Base-by-base conservation (phyloP, 2,888 invertebrate genomes). In the Ceriagrion tenellum region DNA sequence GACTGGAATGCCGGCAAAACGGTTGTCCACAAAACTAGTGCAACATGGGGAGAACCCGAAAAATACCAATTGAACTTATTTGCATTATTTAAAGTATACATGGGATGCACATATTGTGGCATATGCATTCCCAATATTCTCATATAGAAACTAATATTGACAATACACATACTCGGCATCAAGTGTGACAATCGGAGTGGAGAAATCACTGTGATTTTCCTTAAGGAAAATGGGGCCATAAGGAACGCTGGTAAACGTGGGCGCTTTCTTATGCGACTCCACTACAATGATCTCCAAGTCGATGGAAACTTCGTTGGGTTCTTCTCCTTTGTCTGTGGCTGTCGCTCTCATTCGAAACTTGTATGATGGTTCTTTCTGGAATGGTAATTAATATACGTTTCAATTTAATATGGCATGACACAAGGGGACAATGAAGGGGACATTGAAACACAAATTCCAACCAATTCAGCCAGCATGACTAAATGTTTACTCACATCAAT, bases 261-360 rank as follows among this genome's bases (percentile, higher is more conserved):
- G 99, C 96, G 98, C 98, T 97, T 98, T 99, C 97, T 98, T 98
- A 97, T 98, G 98, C n/a, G 98, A 98, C 96, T 98, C 98, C 13
- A 99, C 98, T 56, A 99, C 98, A 96, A 98, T 98, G 96, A 99
- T 98, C 96, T 98, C 98, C 95, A 99, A 98, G 96, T 98, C 98
- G 95, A 98, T 99, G 95, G 98, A 97, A 96, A 98, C 98, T 96
- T 98, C 97, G 96, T 98, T 98, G 18, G 98, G 97, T 23, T 97
- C 97, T 40, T 97, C 97, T 0, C 99, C 99, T 96, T 98, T 98
- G 97, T 99, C 99, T 96, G 97, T 97, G n/a, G 99, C 99, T 96
- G 97, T 97, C 20, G 98, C 98, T 96, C 97, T 97, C 96, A 98
- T 97, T 96, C 97, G 97, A 96, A 98, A 98, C 96, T 97, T 98